A percentile compares a stretch with the other conserved stretches of the same genome.
These are phyloP conservation scores for Leptinotarsa undecemlineata DNA, from an alignment of 1,140 invertebrate species.

Conservation along the genomic window DNA sequence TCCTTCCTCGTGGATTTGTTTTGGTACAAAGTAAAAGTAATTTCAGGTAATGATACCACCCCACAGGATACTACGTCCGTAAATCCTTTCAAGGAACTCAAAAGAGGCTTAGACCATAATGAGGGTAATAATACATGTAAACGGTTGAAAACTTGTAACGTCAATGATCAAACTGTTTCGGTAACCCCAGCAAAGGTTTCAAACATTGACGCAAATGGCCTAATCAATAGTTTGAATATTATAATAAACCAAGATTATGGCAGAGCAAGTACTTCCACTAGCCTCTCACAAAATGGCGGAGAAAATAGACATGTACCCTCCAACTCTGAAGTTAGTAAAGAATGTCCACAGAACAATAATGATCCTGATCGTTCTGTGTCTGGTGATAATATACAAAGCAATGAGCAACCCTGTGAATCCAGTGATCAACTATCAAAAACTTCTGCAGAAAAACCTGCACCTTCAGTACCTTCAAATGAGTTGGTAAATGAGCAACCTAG, in stretches of 20 bases:
- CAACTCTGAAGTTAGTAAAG: background rate
- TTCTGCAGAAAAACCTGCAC: background rate
- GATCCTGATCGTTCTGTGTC: too few species aligned
- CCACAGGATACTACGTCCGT: background rate
- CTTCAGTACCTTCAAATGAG: background rate
- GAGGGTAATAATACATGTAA: background rate
- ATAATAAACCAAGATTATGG: background rate
- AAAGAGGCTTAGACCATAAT: background rate
- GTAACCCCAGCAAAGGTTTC: background rate
- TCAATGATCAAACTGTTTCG: background rate
- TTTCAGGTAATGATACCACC: background rate
- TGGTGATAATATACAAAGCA: background rate
- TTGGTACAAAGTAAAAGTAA: constrained; percentile 18
- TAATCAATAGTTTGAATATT: background rate
- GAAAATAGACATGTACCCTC: background rate
- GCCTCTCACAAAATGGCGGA: background rate
- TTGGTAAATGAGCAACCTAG: background rate
- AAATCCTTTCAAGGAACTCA: background rate
- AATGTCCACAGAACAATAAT: background rate
- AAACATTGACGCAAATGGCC: background rate
- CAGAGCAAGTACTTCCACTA: background rate
- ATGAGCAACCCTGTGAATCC: background rate
- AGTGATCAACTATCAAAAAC: background rate
- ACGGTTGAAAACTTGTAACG: background rate
- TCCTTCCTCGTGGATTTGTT: background rate